A percentile compares a stretch with the other conserved stretches of the same genome.
Evolutionary conservation across 1,140 invertebrate species (phyloP).

Genomic region (Cryptotermes secundus): DNA sequence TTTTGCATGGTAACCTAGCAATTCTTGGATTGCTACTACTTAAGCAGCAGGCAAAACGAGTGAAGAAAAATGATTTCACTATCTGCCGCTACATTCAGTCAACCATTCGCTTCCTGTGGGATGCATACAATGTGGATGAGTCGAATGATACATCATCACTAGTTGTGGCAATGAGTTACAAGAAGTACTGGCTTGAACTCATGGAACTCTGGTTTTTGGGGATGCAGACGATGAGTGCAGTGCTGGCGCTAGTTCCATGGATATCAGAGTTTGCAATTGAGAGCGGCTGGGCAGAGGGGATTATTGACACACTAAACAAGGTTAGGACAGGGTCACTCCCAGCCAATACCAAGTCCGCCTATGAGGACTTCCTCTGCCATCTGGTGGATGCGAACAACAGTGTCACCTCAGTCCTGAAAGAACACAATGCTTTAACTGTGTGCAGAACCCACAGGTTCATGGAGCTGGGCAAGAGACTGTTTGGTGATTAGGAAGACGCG

Average conservation of each 20-base stretch:
- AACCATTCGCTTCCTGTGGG: conserved; percentile 87
- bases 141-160: conserved; percentile 76
- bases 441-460: conserved; percentile 84
- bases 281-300: conserved; percentile 88
- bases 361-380: conserved; percentile 84
- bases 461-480: conserved; percentile 82
- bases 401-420: conserved; percentile 75
- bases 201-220: conserved; percentile 91
- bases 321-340: conserved; percentile 78
- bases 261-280: conserved; percentile 87
- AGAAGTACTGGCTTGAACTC: conserved; percentile 83
- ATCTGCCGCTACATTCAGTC: conserved; percentile 84
- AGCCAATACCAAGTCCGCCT: conserved; percentile 81
- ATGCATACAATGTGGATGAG: conserved; percentile 86
- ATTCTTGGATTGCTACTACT: conserved; percentile 79
- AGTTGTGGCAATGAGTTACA: conserved; percentile 81
- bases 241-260: conserved; percentile 80
- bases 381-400: conserved; percentile 77
- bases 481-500: conserved; percentile 69
- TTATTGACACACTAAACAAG: conserved; percentile 74
- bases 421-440: conserved; percentile 76
- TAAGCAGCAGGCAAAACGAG: conserved; percentile 76
- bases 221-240: conserved; percentile 85
- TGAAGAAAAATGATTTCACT: conserved; percentile 84
- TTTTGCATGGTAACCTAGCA: conserved; percentile 80